Base-by-base conservation (phyloP, 2,797 vertebrate genomes). In the Crypturellus tataupa region DNA sequence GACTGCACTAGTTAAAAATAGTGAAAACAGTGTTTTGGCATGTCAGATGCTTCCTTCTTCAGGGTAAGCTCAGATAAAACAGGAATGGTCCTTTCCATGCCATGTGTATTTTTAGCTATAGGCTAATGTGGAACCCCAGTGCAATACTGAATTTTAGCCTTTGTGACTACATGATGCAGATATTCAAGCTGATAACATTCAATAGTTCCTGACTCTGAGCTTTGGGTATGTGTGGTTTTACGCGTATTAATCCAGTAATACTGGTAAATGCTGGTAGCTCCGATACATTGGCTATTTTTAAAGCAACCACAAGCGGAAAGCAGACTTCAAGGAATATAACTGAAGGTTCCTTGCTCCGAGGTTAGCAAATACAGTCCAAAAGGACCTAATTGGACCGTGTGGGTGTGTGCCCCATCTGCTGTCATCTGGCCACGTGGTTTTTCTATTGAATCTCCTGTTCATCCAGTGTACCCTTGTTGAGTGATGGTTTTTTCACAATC, bases 81-180 rank as follows among this genome's bases (percentile, higher is more conserved):
- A 95, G 82, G 89, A 95, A 95, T 81, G 67, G 53, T 94, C 82
- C 73, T 96, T 95, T 87, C 44, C 31, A 7, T 92, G 85, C 92
- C 85, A 40, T 78, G 8, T 72, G 56, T 96, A 84, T 95, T 95
- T 93, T 91, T 81, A 95, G 87, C 81, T 60, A 51, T 81, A 55
- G 77, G 40, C 31, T 23, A 24, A 6, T 84, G 93, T 94, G 93
- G 81, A 94, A 67, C 89, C 0, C 0, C 89, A 51, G 73, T 20
- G 39, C 64, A 42, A 55, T 24, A 7, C 62, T 25, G 67, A 91
- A 55, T 49, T 63, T 85, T 60, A 92, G 91, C 80, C 64, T 90
- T 94, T 92, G 56, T 73, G 83, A 96, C 88, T 18, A 92, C 67
- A 56, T 76, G 59, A 35, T 93, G 89, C 51, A 72, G 94, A 86